These are phyloP conservation scores for Lophura nycthemera DNA, from an alignment of 2,113 vertebrate species.

Conservation along the genomic window DNA sequence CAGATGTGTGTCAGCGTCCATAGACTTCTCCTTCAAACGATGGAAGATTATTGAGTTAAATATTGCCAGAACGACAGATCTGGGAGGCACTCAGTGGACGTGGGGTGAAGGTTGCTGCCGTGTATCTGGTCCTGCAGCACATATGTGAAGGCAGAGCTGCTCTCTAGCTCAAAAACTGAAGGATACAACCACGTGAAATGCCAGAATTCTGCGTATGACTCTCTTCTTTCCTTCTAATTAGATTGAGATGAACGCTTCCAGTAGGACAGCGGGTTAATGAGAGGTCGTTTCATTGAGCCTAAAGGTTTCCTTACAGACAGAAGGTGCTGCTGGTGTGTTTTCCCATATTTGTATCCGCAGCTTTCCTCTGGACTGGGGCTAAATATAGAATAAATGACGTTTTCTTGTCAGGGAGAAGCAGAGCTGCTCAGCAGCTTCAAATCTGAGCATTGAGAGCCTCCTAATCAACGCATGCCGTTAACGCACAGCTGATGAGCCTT, in stretches of 20 bases:
- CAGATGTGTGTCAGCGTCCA: constrained; percentile 34
- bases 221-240: neutral
- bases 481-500: neutral
- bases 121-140: neutral
- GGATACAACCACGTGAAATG: neutral
- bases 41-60: constrained; percentile 55
- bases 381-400: neutral
- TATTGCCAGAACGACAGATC: neutral
- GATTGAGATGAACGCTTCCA: neutral
- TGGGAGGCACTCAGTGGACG: rapidly evolving
- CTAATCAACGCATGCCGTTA: neutral
- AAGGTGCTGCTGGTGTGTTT: neutral
- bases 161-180: neutral
- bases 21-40: constrained; percentile 41
- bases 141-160: neutral
- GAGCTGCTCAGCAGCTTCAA: neutral
- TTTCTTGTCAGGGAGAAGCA: neutral
- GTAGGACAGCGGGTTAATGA: neutral
- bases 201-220: neutral
- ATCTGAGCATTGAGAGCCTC: neutral
- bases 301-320: neutral
- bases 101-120: neutral
- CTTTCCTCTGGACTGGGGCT: neutral
- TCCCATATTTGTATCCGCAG: neutral
- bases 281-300: neutral